Conservation (phyloP, 2,888 invertebrate genomes). For the Oithona nana region DNA sequence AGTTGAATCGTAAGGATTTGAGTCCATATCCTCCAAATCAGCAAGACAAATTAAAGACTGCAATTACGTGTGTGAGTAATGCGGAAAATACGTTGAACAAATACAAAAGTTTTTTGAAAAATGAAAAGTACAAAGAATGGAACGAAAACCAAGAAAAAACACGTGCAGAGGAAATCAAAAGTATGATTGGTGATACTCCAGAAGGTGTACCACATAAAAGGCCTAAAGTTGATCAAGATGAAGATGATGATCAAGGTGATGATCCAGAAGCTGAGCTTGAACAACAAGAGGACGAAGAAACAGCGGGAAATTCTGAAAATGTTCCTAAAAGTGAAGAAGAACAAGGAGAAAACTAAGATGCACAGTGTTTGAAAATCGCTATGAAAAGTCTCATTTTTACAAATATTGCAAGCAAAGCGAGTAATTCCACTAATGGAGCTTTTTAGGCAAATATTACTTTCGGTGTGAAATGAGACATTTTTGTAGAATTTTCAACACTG, state of each 20-base stretch:
- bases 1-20: constrained; percentile 1
- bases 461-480: no score
- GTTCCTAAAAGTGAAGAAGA: no score
- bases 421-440: no score
- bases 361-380: no score
- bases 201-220: constrained; percentile 8
- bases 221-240: not conserved
- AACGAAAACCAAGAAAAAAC: constrained; percentile 3
- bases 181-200: constrained; percentile 15
- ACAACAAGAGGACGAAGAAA: no score
- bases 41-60: not conserved
- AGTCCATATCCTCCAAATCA: not conserved
- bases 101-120: constrained; percentile 13
- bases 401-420: no score
- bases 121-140: constrained; percentile 16
- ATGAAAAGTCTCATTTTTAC: no score
- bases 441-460: no score
- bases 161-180: not conserved
- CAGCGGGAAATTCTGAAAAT: no score
- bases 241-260: no score
- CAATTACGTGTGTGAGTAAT: not conserved
- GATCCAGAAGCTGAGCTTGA: not conserved
- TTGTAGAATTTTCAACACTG: no score
- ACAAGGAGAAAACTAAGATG: no score
- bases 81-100: constrained; percentile 11